Base-by-base conservation (phyloP, 2,113 vertebrate genomes). In the Charadrius vociferus region DNA sequence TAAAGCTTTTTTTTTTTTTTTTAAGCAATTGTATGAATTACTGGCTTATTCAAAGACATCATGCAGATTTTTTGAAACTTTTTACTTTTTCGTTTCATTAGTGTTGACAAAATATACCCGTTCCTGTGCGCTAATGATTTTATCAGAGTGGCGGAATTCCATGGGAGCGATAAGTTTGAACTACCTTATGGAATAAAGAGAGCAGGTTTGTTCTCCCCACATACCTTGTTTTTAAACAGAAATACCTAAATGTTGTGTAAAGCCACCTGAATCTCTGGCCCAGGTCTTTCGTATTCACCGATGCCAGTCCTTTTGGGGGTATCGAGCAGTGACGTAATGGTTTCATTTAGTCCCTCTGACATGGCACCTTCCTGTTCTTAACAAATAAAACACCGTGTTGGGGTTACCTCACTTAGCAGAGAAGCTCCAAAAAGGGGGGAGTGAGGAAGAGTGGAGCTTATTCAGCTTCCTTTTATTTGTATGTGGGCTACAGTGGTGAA, bases 61-160 rank as follows among this genome's bases (percentile, higher is more conserved):
- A 26, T 24, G 13, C 45, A 39, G 24, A 49, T 91, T 93, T 95
- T 66, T 72, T 88, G 23, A 86, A 93, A 79, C 7, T 19, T 27
- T 5, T 92, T 78, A 3, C 19, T 77, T 71, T 97, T 85, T 72
- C 43, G 32, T 50, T 66, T 81, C 41, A 26, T 77, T 88, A 98
- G 98, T 49, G 81, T 67, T 77, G 91, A 90, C 41, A 97, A 96
- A 83, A 93, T 98, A 96, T 98, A 98, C 81, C 98, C 98, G 0
- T 98, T 98, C 93, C 84, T 98, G 77, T 98, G 98, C 1, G 50
- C 94, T 66, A 63, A 84, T 79, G 97, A 98, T 86, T 98, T 98
- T 95, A 47, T 88, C 92, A 95, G 96, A 73, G 92, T 95, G 68
- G 92, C 98, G 27, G 91, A 80, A 71, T 88, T 94, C 14, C 97